Percentiles rank a stretch among this genome's conserved stretches.
Evolutionary conservation across 2,113 vertebrate species (phyloP).

Genomic region (Catharus bicknelli): DNA sequence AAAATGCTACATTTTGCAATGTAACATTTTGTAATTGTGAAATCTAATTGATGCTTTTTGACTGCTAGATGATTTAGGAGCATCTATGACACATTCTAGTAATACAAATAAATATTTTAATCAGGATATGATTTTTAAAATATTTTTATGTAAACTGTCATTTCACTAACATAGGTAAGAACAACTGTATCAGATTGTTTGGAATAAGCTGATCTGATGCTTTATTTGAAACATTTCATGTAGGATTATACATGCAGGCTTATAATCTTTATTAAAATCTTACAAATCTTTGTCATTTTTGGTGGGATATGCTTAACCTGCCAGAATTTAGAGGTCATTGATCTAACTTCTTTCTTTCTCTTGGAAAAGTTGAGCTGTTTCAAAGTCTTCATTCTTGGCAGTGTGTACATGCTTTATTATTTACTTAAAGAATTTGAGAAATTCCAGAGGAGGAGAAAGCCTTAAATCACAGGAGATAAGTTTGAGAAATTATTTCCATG

Average conservation of each 20-base stretch:
- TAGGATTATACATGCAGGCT: not conserved
- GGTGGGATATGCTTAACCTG: not conserved
- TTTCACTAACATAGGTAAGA: not conserved
- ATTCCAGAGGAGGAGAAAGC: not conserved
- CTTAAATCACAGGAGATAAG: not conserved
- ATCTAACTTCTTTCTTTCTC: not conserved
- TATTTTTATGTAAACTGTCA: not conserved
- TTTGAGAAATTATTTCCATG: not conserved
- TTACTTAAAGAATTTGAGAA: not conserved
- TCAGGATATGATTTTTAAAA: not conserved
- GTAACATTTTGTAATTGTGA: not conserved
- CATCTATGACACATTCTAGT: not conserved
- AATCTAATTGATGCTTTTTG: not conserved
- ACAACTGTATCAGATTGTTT: not conserved
- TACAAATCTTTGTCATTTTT: not conserved
- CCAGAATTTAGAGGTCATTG: not conserved
- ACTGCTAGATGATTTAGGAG: not conserved
- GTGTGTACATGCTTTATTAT: not conserved
- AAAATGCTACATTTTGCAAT: not conserved
- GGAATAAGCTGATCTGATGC: not conserved
- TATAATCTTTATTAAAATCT: not conserved
- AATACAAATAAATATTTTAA: not conserved
- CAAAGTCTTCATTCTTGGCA: not conserved
- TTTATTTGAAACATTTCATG: not conserved
- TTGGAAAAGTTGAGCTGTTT: not conserved